Base-by-base conservation (phyloP, 1,140 invertebrate genomes). In the Ladona fulva region DNA sequence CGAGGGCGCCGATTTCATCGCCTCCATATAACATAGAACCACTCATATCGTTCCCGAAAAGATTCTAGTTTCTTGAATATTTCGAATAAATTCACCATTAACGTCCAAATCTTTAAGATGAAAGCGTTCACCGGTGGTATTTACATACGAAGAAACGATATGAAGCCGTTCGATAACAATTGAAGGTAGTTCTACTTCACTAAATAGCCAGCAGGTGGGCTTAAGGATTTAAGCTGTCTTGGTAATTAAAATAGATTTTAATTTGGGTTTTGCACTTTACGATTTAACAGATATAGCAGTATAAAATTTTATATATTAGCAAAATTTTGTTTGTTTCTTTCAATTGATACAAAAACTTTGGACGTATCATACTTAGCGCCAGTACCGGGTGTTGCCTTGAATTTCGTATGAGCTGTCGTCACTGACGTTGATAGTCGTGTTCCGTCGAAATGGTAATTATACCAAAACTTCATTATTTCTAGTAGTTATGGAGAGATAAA, bases 1-100 rank as follows among this genome's bases (percentile, higher is more conserved):
- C 97, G 77, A 99, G 84, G 0, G 97, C 97, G 19, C 97, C 97
- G 80, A 99, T 98, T 86, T 99, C 98, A 88, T 99, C 98, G 29
- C 93, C 93, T 25, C 93, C 93, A 81, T 94, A 95, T 52, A 95
- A 83, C 92, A 94, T 94, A 77, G 90, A 91, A 25, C 82, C 82
- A 44, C 84, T 85, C 85, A 83, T 83, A 82, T 78, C 19, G 24
- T 10, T 37, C 8, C 29, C 29, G 29, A 37, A 37, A 8, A 5
- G 8, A 37, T 5, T 37, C 1, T 37, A 37, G 3, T 8, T 37
- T 37, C 29, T 8, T 37, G 8, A 37, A 37, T 37, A 37, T 37
- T 5, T 8, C 29, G 8, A 37, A 37, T 37, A 37, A 37, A 37
- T 37, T 8, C 8, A 37, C 29, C 29, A 37, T 37, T 1, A 37